Evolutionary conservation across 2,888 invertebrate species (phyloP), one percentile per base, ranked within the genome.

Genomic region (Chymomyza procnemis): DNA sequence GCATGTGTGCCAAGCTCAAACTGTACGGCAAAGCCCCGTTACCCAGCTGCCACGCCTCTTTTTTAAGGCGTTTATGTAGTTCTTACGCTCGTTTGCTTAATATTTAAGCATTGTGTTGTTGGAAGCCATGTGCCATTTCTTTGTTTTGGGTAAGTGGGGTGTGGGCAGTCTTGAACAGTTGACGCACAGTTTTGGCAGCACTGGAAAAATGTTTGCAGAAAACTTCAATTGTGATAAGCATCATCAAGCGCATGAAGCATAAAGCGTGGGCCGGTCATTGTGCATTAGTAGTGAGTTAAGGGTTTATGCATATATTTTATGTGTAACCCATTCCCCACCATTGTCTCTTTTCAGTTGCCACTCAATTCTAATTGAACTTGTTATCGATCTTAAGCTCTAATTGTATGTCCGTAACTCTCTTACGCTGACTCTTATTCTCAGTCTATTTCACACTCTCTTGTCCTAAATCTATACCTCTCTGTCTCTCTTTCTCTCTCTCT

Each of bases 251-350:
- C 30, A 56, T 26, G n/a, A 48, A 61, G 34, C 62, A 21, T 26
- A 5, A 64, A 73, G 57, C n/a, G n/a, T n/a, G n/a, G n/a, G n/a
- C 85, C 88, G 88, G 86, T 81, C 69, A 81, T 77, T 85, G 87
- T 88, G 88, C 85, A 85, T 87, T 88, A 85, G 75, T 74, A 86
- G 75, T 78, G 66, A 73, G 63, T 66, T n/a, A 21, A 14, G 26
- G 22, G 56, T 50, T 50, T n/a, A n/a, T n/a, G n/a, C n/a, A n/a
- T n/a, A n/a, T n/a, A n/a, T n/a, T n/a, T n/a, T n/a, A n/a, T n/a
- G n/a, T n/a, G n/a, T n/a, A n/a, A n/a, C n/a, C n/a, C 48, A 16
- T 18, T 48, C 9, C 48, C 3, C 3, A 12, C 48, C 4, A 8
- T 60, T 61, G 66, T 56, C 66, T 58, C 54, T 19, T 26, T 16